Percentiles rank a stretch among this genome's conserved stretches.
phyloP scores from a whole-genome alignment of 2,888 invertebrate genomes.

The Agrochola macilenta region DNA sequence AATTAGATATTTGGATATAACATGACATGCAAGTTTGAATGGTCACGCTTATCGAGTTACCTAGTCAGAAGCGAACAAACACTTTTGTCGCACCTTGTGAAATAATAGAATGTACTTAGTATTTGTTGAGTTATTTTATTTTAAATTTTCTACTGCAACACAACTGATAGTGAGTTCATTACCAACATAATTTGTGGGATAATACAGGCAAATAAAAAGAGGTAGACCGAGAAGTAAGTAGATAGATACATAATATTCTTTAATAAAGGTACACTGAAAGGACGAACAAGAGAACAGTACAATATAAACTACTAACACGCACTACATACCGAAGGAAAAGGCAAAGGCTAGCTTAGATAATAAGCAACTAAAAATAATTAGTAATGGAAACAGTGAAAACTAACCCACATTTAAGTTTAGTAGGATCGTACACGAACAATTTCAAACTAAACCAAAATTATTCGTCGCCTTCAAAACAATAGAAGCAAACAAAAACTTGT shows the following conservation, averaged over 20 bases:
- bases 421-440: neutral
- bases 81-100: neutral
- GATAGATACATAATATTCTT: neutral
- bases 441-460: slow-evolving; percentile 28
- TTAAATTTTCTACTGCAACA: no score
- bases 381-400: neutral
- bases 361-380: neutral
- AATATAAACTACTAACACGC: neutral
- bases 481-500: slow-evolving; percentile 53
- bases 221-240: neutral
- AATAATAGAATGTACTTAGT: neutral
- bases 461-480: slow-evolving; percentile 20
- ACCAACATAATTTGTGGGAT: neutral
- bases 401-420: neutral
- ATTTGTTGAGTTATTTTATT: neutral
- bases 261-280: neutral
- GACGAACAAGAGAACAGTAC: neutral
- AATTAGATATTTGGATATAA: neutral
- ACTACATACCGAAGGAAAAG: neutral
- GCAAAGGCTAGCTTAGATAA: neutral
- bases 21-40: neutral
- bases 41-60: neutral
- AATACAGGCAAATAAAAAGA: neutral
- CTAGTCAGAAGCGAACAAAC: neutral
- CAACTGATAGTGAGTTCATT: neutral